Conservation (phyloP, 2,888 invertebrate species). For the Spodoptera picta region DNA sequence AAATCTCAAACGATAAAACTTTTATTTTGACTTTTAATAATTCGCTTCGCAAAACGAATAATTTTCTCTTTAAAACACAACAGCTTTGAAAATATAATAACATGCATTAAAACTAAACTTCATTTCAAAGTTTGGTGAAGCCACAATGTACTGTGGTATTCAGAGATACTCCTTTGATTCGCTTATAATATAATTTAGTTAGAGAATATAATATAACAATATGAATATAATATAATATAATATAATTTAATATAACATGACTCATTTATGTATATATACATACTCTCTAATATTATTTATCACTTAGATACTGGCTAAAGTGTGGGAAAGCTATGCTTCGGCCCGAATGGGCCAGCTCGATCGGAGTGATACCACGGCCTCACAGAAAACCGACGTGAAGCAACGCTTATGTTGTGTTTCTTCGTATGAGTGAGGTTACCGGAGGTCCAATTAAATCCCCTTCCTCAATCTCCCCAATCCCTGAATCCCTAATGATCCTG, state of each 20-base stretch:
- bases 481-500: too few relatives aligned
- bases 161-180: conserved; percentile 12
- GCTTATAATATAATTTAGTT: not conserved
- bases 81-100: not conserved
- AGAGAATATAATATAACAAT: not conserved
- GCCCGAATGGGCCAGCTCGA: too few relatives aligned
- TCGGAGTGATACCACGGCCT: too few relatives aligned
- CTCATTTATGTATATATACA: conserved; percentile 10
- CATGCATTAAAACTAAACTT: conserved; percentile 3
- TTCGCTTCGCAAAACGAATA: not conserved
- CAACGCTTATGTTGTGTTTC: too few relatives aligned
- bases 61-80: not conserved
- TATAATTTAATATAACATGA: not conserved
- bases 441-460: too few relatives aligned
- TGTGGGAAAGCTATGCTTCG: too few relatives aligned
- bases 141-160: conserved; percentile 5
- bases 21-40: not conserved
- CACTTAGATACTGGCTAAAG: not conserved
- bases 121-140: conserved; percentile 3
- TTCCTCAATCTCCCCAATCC: too few relatives aligned
- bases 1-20: not conserved
- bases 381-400: too few relatives aligned
- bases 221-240: too few relatives aligned
- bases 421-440: too few relatives aligned
- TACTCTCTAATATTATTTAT: not conserved